These are phyloP conservation scores for Carcina quercana DNA, from an alignment of 2,888 invertebrate species.

Conservation along the genomic window DNA sequence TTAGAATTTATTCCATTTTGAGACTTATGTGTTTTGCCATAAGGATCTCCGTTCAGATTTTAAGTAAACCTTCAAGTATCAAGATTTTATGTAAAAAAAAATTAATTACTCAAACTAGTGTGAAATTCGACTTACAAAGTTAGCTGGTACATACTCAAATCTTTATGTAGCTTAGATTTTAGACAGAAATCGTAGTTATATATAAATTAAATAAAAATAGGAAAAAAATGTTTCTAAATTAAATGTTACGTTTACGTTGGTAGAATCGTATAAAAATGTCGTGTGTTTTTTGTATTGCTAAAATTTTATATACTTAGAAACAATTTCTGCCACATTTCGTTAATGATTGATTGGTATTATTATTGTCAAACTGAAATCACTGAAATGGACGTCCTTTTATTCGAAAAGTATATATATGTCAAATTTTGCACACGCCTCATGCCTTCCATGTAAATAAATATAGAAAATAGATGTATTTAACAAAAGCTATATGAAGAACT, in stretches of 20 bases:
- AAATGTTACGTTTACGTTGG: slow-evolving; percentile 28
- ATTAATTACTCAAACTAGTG: no score
- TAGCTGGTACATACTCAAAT: slow-evolving; percentile 55
- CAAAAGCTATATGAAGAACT: not conserved
- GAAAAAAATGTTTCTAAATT: slow-evolving; percentile 32
- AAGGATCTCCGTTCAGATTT: no score
- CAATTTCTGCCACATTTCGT: slow-evolving; percentile 13
- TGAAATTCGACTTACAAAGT: no score
- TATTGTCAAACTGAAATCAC: slow-evolving; percentile 25
- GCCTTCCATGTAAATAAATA: slow-evolving; percentile 59
- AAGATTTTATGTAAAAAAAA: no score
- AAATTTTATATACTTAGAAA: slow-evolving; percentile 8
- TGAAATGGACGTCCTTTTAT: slow-evolving; percentile 24
- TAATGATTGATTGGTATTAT: slow-evolving; percentile 16
- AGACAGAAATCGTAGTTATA: slow-evolving; percentile 29
- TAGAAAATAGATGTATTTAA: slow-evolving; percentile 3
- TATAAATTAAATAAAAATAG: slow-evolving; percentile 36
- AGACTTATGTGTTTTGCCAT: no score
- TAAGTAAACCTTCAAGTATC: no score
- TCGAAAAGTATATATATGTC: slow-evolving; percentile 23
- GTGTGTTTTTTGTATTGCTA: slow-evolving; percentile 11
- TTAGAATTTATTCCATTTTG: no score
- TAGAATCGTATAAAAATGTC: slow-evolving; percentile 8
- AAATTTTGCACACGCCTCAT: slow-evolving; percentile 46
- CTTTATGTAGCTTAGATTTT: slow-evolving; percentile 58